phyloP scores from a whole-genome alignment of 1,140 invertebrate genomes.

The Wasmannia auropunctata region DNA sequence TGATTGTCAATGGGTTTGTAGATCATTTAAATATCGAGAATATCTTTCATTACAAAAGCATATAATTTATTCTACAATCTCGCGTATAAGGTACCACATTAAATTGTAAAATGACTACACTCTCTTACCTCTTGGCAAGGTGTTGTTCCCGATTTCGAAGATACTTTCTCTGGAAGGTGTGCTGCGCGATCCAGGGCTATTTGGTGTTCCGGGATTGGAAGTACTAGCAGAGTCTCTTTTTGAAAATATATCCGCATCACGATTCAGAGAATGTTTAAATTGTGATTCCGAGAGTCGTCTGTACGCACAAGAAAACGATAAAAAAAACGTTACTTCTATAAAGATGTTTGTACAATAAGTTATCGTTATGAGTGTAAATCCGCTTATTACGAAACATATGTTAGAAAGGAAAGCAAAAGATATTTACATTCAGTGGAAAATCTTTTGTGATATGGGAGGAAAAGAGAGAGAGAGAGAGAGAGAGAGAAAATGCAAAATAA shows the following conservation, averaged over 20 bases:
- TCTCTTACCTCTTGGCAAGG: constrained; percentile 88
- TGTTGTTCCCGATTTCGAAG: constrained; percentile 83
- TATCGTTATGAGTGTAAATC: not conserved
- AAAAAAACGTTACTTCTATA: not conserved
- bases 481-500: not conserved
- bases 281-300: constrained; percentile 82
- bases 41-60: not conserved
- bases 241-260: constrained; percentile 79
- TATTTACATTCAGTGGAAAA: not conserved
- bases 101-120: constrained; percentile 64
- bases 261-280: constrained; percentile 80
- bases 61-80: constrained; percentile 4
- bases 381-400: not conserved
- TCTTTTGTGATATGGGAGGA: not conserved
- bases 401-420: not conserved
- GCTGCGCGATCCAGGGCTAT: constrained; percentile 70
- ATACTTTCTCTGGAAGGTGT: constrained; percentile 79
- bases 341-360: too few relatives aligned
- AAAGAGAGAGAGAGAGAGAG: too few relatives aligned
- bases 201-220: constrained; percentile 71
- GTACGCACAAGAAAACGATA: constrained; percentile 22
- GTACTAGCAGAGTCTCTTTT: constrained; percentile 75
- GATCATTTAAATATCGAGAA: not conserved
- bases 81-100: constrained; percentile 58
- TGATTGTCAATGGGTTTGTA: not conserved